Conservation (phyloP, 2,113 vertebrate species). For the Bucco capensis region DNA sequence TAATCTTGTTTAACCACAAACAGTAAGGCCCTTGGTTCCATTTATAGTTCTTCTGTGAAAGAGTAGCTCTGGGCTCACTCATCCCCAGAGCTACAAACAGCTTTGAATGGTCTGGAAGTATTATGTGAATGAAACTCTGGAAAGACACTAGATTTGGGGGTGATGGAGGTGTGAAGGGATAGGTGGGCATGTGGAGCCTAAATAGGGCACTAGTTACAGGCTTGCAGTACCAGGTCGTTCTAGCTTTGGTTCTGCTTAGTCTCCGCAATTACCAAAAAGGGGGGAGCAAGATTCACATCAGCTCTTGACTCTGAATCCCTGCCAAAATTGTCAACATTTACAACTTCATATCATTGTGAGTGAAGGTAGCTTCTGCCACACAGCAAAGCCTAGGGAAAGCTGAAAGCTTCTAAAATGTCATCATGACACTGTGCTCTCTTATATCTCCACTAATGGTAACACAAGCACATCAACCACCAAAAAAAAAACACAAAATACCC, state of each 20-base stretch:
- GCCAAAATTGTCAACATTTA: constrained; percentile 1
- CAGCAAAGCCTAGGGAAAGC: constrained; percentile 42
- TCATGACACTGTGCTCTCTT: constrained; percentile 23
- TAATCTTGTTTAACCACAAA: constrained; percentile 67
- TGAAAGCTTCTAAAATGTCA: not conserved
- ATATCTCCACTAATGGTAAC: not conserved
- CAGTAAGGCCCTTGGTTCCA: constrained; percentile 77
- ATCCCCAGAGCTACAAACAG: constrained; percentile 60
- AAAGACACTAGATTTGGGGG: constrained; percentile 52
- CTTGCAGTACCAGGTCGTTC: not conserved
- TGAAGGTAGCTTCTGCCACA: constrained; percentile 21
- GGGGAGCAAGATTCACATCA: not conserved
- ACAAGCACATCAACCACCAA: constrained; percentile 14
- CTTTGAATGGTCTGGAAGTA: constrained; percentile 65
- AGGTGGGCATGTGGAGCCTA: not conserved
- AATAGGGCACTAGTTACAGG: not conserved
- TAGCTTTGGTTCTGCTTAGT: constrained; percentile 23
- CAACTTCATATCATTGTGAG: not conserved
- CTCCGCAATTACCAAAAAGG: constrained; percentile 22
- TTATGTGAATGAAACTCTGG: constrained; percentile 31
- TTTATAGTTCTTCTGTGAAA: constrained; percentile 70
- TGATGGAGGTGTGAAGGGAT: constrained; percentile 13
- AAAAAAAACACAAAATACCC: not conserved
- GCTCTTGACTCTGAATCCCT: constrained; percentile 38
- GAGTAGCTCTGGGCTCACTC: constrained; percentile 54